These are phyloP conservation scores for Antrozous pallidus DNA, from an alignment of 2,797 vertebrate genomes.

Conservation along the genomic window DNA sequence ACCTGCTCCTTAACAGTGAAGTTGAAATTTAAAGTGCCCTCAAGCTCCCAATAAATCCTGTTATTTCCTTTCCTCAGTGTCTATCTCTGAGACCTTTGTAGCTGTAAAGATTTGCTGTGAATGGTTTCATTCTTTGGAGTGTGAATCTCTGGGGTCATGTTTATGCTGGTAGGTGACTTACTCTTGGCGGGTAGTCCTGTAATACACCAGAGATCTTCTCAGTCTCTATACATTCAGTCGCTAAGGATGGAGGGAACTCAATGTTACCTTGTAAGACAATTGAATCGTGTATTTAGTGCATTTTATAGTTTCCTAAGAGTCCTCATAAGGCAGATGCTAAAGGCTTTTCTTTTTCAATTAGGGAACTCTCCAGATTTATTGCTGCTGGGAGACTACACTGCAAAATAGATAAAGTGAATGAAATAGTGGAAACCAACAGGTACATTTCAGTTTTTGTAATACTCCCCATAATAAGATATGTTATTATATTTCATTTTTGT, in stretches of 20 bases:
- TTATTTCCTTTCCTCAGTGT: background rate
- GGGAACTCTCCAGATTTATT: slow-evolving; percentile 97
- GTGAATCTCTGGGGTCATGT: background rate
- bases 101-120: background rate
- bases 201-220: background rate
- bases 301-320: background rate
- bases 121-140: background rate
- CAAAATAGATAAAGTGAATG: slow-evolving; percentile 99
- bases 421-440: slow-evolving; percentile 99
- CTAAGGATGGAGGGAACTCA: background rate
- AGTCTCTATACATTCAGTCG: background rate
- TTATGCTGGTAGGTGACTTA: background rate
- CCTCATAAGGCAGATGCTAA: background rate
- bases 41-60: background rate
- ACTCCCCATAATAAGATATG: background rate
- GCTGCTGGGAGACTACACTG: slow-evolving; percentile 97
- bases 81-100: background rate
- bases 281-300: background rate
- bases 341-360: slow-evolving; percentile 68
- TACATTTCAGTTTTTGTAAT: slow-evolving; percentile 68
- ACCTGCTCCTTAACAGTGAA: background rate
- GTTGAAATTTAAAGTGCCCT: background rate
- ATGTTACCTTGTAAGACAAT: background rate
- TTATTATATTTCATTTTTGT: background rate
- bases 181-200: background rate